phyloP scores from a whole-genome alignment of 2,888 invertebrate genomes.

The Drosophila melanocephala region DNA sequence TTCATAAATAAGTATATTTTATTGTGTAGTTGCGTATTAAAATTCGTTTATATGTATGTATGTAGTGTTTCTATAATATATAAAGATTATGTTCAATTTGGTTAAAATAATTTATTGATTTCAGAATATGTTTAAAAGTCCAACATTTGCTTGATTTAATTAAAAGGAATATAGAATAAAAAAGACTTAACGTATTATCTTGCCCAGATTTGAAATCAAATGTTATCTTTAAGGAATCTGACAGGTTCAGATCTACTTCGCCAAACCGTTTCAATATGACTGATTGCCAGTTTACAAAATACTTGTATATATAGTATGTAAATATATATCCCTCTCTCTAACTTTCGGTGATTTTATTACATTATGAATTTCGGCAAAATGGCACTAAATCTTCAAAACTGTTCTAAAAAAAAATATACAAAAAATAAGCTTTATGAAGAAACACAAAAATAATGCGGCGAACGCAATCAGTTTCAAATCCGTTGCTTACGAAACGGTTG shows the following conservation, averaged over 20 bases:
- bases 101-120: conserved; percentile 80
- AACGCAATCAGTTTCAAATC: conserved; percentile 50
- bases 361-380: conserved; percentile 75
- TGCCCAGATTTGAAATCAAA: conserved; percentile 64
- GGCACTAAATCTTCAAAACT: conserved; percentile 73
- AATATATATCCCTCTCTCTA: conserved; percentile 8
- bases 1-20: conserved; percentile 56
- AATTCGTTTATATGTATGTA: conserved; percentile 29
- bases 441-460: conserved; percentile 29
- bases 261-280: conserved; percentile 47
- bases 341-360: conserved; percentile 43
- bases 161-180: conserved; percentile 50
- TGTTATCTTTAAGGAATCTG: conserved; percentile 49
- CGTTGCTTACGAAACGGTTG: conserved; percentile 70
- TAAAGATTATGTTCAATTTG: conserved; percentile 66
- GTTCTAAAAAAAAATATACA: conserved; percentile 45
- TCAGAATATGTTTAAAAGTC: conserved; percentile 62
- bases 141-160: conserved; percentile 57
- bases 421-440: conserved; percentile 6
- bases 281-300: conserved; percentile 35
- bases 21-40: conserved; percentile 58
- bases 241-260: conserved; percentile 49
- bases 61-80: conserved; percentile 26
- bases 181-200: conserved; percentile 66
- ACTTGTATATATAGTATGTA: conserved; percentile 20